Base-by-base conservation (phyloP, 1,140 invertebrate genomes). In the Aradophagus sp. region DNA sequence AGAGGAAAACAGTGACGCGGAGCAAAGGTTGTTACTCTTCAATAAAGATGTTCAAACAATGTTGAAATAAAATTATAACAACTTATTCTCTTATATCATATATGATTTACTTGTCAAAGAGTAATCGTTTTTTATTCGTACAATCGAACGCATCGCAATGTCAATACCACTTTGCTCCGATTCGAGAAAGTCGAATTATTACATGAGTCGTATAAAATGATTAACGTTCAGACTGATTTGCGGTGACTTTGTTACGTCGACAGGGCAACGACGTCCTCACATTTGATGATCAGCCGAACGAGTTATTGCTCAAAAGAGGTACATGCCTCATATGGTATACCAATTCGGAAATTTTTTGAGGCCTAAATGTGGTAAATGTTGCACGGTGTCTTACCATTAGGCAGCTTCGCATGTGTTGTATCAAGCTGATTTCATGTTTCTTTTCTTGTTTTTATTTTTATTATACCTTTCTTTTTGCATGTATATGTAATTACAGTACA, bases 151-250 rank as follows among this genome's bases (percentile, higher is more conserved):
- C n/a, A n/a, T n/a, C n/a, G n/a, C n/a, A n/a, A n/a, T n/a, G n/a
- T n/a, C n/a, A n/a, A n/a, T n/a, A n/a, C n/a, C 55, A 61, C 69
- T 68, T 73, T 68, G 70, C 70, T 67, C 62, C 56, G 58, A 61
- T 72, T 12, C 38, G 41, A 47, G 29, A n/a, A n/a, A 55, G 27
- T 72, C 36, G 62, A 72, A 66, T 66, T 66, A 72, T 62, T 66
- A 62, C 42, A 62, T 59, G 59, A 59, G 41, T 73, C 36, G 52
- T 73, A 73, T 58, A 73, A 73, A 73, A 73, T 56, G 58, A n/a
- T n/a, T n/a, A n/a, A 67, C 69, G 69, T 67, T 38, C 63, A 63
- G 50, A 29, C 27, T 19, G 31, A 12, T 5, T 38, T 7, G 36
- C 39, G 31, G 26, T 10, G 10, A 71, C 41, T 36, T 56, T 12